A percentile compares a stretch with the other conserved stretches of the same genome.
phyloP scores from a whole-genome alignment of 2,113 vertebrate species.

The Nycticebus coucang region DNA sequence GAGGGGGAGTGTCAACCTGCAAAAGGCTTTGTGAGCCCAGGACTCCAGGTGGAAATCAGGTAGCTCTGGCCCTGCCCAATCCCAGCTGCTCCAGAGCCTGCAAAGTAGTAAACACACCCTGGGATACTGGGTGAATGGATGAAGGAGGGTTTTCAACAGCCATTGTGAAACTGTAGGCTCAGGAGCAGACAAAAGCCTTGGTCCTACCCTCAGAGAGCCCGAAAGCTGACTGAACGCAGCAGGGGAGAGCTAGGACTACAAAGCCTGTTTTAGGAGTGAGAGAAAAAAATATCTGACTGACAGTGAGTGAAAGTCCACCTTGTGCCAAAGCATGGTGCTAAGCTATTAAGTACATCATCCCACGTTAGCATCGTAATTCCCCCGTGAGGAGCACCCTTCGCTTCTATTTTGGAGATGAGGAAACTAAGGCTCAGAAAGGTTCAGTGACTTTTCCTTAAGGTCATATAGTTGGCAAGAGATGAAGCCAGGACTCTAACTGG shows the following conservation, averaged over 20 bases:
- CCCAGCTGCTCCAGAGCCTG: neutral
- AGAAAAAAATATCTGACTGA: neutral
- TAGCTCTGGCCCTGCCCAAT: neutral
- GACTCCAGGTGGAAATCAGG: neutral
- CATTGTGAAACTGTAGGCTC: neutral
- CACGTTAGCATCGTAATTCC: neutral
- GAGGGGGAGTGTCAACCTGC: neutral
- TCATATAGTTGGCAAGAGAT: neutral
- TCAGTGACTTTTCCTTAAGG: neutral
- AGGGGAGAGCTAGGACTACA: neutral
- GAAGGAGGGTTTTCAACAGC: neutral
- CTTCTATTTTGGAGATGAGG: neutral
- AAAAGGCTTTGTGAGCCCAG: neutral
- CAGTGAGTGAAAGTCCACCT: neutral
- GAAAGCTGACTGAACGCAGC: neutral
- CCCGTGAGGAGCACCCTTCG: neutral
- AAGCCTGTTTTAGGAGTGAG: neutral
- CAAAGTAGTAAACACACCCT: neutral
- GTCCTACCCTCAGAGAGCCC: neutral
- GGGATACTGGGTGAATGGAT: neutral
- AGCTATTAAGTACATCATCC: neutral
- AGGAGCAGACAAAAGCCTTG: constrained; percentile 23
- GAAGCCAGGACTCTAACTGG: neutral
- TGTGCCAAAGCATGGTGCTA: neutral
- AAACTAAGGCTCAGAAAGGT: neutral